Conservation (phyloP, 2,113 vertebrate genomes). For the Rallus limicola region DNA sequence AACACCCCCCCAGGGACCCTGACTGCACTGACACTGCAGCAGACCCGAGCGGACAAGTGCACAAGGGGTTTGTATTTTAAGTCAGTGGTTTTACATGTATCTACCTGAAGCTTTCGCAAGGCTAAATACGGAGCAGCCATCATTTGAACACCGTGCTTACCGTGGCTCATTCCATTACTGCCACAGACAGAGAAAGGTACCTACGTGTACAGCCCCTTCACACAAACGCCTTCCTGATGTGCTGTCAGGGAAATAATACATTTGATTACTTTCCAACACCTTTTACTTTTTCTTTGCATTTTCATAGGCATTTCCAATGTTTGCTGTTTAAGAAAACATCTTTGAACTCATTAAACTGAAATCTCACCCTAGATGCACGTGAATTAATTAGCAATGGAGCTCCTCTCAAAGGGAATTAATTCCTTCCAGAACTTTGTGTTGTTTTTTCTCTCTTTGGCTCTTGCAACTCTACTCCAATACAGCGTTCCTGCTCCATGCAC, state of each 20-base stretch:
- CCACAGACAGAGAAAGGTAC: not conserved
- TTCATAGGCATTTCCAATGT: not conserved
- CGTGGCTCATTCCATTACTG: not conserved
- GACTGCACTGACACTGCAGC: too few species aligned
- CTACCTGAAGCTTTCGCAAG: not conserved
- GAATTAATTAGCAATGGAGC: conserved; percentile 19
- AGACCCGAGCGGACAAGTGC: too few species aligned
- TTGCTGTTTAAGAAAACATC: not conserved
- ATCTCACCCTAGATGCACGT: not conserved
- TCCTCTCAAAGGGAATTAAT: conserved; percentile 21
- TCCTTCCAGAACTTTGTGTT: not conserved
- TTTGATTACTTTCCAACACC: not conserved
- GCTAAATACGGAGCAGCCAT: not conserved
- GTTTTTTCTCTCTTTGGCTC: not conserved
- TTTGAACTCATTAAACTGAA: conserved; percentile 37
- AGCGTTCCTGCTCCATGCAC: not conserved
- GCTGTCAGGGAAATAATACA: not conserved
- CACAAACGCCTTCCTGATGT: not conserved
- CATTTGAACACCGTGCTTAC: not conserved
- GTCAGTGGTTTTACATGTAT: too few species aligned
- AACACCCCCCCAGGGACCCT: too few species aligned
- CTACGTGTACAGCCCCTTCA: not conserved
- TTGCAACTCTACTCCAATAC: not conserved
- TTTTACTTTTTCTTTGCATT: not conserved
- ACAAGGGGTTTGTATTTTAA: too few species aligned